Base-by-base conservation (phyloP, 2,113 vertebrate genomes). In the Actenoides lindsayi region DNA sequence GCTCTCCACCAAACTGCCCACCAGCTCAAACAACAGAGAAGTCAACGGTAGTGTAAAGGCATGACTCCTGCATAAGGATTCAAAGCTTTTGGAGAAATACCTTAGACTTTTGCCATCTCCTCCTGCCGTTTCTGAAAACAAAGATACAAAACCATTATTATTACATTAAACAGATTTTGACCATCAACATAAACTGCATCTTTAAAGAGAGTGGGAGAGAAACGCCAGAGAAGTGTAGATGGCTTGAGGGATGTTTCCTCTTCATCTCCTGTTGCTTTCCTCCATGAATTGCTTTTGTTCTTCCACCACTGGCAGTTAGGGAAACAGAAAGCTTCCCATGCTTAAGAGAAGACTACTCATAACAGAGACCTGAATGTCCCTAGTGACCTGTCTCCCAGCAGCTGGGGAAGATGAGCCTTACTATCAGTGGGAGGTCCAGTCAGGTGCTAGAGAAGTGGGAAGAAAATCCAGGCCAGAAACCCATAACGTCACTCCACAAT, bases 11-110 rank as follows among this genome's bases (percentile, higher is more conserved):
- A 69, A 82, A 35, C 21, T 54, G 19, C 11, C 33, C 21, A 17
- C 6, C 44, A 60, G 59, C 50, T 78, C 3, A 1, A 62, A 79
- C 9, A 91, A 51, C 17, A 67, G 16, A 53, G 42, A 37, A 68
- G 27, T 6, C 46, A 80, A 11, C 2, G 0, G 0, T 4, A 63
- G 70, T 0, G 0, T 48, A 25, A 48, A 69, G 16, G 28, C 2
- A 3, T 51, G 33, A 78, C 25, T 64, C 37, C 67, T 83, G 21
- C 9, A 1, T 16, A 48, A 17, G 10, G 42, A 48, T 56, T 89
- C 30, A n/a, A n/a, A 84, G 50, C 13, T 88, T 50, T 33, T 4
- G 23, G 12, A 16, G 14, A 33, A 86, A 71, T 42, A 64, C 5
- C 9, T 25, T 56, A 19, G 41, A 67, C 5, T 39, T 33, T 67